phyloP scores from a whole-genome alignment of 2,113 vertebrate genomes.

The Notarius quadriscutis region DNA sequence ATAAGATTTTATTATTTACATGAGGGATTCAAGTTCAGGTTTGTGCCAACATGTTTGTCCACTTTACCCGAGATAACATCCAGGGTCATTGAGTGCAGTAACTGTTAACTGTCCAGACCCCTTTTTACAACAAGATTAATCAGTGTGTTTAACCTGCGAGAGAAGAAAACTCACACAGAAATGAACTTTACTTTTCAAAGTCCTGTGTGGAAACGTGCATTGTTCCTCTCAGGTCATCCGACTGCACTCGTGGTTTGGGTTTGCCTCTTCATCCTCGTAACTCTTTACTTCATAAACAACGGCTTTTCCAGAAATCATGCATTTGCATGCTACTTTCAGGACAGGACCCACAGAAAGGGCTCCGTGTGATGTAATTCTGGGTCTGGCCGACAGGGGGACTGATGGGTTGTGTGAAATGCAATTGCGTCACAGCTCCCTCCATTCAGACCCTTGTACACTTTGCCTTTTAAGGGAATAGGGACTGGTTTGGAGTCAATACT shows the following conservation, averaged over 20 bases:
- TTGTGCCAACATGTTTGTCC: not conserved
- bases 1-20: constrained; percentile 15
- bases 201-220: not conserved
- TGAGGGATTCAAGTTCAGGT: constrained; percentile 29
- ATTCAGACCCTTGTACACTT: constrained; percentile 16
- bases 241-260: not conserved
- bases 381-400: not conserved
- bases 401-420: not conserved
- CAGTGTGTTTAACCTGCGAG: not conserved
- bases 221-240: not conserved
- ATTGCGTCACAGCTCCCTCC: constrained; percentile 20
- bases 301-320: not conserved
- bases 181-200: not conserved
- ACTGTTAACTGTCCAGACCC: no score
- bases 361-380: not conserved
- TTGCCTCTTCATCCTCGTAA: not conserved
- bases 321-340: not conserved
- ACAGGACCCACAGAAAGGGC: not conserved
- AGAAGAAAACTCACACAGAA: not conserved
- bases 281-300: not conserved
- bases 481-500: constrained; percentile 21
- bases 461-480: constrained; percentile 38
- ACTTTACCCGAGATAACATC: not conserved
- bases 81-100: constrained; percentile 9
- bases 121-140: not conserved